Evolutionary conservation across 2,113 vertebrate genomes (phyloP), one percentile per base, ranked within the genome.

Genomic region (Empidonax traillii): DNA sequence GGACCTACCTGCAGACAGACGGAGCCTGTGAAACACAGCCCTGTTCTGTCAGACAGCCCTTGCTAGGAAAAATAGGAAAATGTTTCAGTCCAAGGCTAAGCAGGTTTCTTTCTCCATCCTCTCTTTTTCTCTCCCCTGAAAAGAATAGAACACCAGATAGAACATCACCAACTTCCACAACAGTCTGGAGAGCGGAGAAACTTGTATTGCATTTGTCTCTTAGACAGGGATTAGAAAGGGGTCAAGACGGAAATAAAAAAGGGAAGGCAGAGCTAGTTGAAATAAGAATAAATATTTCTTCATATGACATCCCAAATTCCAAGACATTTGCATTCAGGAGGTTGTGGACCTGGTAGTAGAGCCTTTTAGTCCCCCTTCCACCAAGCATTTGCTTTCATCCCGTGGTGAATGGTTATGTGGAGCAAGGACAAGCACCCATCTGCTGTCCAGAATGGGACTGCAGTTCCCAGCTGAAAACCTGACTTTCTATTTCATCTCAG

Each of bases 181-280:
- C 1, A 3, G 25, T 23, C 49, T 49, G 31, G 22, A 23, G 25
- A 67, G 37, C 0, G 0, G 7, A 20, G 28, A 65, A 24, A 15
- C 8, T n/a, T n/a, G 30, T n/a, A 3, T 15, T 77, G 27, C 9
- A 8, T 77, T 76, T 6, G 3, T 19, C 13, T 19, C 30, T 35
- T 55, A 28, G 31, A 9, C 9, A 31, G 58, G 51, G 52, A 21
- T 24, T 67, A 87, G 51, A 80, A 81, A 58, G 7, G 10, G 39
- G 1, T 7, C 9, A 28, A 46, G 59, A 35, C 5, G 76, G 37
- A 55, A 94, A 31, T 22, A 7, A 46, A 44, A 89, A 89, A 31
- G 2, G 6, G 25, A 67, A 85, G 19, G 27, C 14, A 68, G 14
- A 80, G 9, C 3, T 59, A 28, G 14, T 14, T 51, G 21, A 76